These are phyloP conservation scores for Borostomias antarcticus DNA, from an alignment of 2,797 vertebrate species.

Conservation along the genomic window DNA sequence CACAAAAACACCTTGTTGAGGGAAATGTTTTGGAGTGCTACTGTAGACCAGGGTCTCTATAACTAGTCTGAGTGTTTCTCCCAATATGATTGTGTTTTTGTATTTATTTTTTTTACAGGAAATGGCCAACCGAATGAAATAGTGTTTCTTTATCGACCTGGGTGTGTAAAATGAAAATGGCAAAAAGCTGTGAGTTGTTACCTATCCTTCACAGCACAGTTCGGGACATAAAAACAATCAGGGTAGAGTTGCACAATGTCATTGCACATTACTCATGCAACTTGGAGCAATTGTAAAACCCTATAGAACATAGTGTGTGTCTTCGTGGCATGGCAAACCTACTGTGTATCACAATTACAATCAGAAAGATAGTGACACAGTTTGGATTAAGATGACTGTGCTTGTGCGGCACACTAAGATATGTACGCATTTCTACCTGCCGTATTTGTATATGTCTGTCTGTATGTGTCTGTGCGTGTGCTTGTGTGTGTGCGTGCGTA, in stretches of 20 bases:
- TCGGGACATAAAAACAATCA: constrained; percentile 31
- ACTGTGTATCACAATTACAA: constrained; percentile 43
- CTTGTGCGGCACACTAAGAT: neutral
- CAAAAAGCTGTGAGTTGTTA: constrained; percentile 36
- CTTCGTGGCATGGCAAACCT: constrained; percentile 37
- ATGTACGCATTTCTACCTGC: no score
- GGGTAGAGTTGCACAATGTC: constrained; percentile 18
- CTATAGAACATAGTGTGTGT: constrained; percentile 38
- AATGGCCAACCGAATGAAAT: neutral
- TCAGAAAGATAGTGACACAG: constrained; percentile 10
- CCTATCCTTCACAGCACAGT: constrained; percentile 31
- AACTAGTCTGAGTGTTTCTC: neutral
- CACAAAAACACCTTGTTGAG: neutral
- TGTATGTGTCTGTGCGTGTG: neutral
- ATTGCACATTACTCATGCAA: constrained; percentile 46
- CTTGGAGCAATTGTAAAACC: constrained; percentile 30
- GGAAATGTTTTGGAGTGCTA: constrained; percentile 3
- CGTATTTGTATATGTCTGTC: neutral
- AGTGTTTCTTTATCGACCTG: constrained; percentile 28
- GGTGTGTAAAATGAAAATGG: constrained; percentile 37
- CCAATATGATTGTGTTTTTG: neutral
- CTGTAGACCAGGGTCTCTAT: neutral
- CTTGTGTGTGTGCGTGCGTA: no score
- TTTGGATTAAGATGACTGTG: neutral
- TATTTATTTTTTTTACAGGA: neutral